These are phyloP conservation scores for Brachypodius melanocephalos DNA, from an alignment of 2,113 vertebrate species.

Conservation along the genomic window DNA sequence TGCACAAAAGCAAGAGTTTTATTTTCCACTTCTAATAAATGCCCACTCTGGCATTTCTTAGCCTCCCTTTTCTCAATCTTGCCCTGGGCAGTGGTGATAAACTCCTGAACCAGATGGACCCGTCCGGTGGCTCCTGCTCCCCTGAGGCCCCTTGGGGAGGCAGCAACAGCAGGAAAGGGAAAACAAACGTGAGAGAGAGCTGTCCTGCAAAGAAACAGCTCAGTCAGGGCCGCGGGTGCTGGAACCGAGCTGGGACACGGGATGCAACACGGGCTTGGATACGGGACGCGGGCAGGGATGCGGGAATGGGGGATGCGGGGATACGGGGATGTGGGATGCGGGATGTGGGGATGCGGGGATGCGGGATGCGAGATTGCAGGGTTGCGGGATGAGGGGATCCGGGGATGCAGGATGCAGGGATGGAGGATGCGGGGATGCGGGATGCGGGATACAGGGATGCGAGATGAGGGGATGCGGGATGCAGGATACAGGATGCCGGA, in stretches of 20 bases:
- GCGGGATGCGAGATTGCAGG: no score
- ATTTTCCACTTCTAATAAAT: neutral
- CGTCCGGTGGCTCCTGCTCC: accelerated
- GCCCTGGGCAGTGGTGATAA: neutral
- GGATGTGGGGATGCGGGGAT: neutral
- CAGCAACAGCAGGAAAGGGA: neutral
- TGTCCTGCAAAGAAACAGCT: neutral
- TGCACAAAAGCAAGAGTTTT: neutral
- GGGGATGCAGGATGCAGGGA: no score
- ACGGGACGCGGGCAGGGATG: no score
- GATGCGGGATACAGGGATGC: no score
- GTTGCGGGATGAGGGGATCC: no score
- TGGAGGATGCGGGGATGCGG: neutral
- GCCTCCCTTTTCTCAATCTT: neutral
- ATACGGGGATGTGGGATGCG: neutral
- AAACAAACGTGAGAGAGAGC: neutral
- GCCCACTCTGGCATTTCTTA: neutral
- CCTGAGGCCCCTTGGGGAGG: neutral
- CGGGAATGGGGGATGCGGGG: no score
- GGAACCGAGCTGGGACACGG: neutral
- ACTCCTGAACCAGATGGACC: neutral
- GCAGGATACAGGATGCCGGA: no score
- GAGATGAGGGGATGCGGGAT: no score
- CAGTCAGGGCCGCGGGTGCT: neutral
- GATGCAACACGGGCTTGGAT: neutral